A percentile compares a stretch with the other conserved stretches of the same genome.
Evolutionary conservation across 1,140 invertebrate genomes (phyloP).

Genomic region (Camponotus vicinus): DNA sequence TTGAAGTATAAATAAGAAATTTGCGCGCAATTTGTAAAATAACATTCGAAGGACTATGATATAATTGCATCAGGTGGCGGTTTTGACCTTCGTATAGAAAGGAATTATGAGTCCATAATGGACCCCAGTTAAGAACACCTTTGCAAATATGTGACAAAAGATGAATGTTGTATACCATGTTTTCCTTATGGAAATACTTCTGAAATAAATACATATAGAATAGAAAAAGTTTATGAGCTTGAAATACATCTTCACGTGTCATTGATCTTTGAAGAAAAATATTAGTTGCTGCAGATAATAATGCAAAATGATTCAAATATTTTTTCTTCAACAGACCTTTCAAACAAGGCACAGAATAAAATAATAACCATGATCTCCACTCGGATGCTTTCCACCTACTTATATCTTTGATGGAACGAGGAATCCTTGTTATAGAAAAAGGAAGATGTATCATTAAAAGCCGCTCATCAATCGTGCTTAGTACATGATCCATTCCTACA

Average conservation of each 20-base stretch:
- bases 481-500: neutral
- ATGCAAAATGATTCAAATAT: neutral
- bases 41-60: constrained; percentile 6
- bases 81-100: constrained; percentile 19
- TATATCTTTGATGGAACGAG: constrained; percentile 1
- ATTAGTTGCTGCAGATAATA: constrained; percentile 15
- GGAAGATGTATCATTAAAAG: constrained; percentile 1
- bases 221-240: neutral
- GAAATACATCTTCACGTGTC: neutral
- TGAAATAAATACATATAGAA: neutral
- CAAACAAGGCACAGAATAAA: constrained; percentile 26
- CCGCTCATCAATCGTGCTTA: neutral
- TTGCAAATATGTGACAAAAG: constrained; percentile 10
- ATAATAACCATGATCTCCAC: constrained; percentile 17
- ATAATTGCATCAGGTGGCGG: neutral
- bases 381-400: constrained; percentile 17
- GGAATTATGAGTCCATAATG: constrained; percentile 17
- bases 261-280: constrained; percentile 8
- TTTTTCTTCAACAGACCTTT: constrained; percentile 7
- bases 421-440: constrained; percentile 15
- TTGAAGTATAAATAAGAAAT: constrained; percentile 17
- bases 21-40: constrained; percentile 4
- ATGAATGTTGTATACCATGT: constrained; percentile 3
- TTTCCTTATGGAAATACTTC: neutral
- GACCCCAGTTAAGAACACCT: constrained; percentile 21